Conservation (phyloP, 2,113 vertebrate genomes). For the Vanacampus margaritifer region DNA sequence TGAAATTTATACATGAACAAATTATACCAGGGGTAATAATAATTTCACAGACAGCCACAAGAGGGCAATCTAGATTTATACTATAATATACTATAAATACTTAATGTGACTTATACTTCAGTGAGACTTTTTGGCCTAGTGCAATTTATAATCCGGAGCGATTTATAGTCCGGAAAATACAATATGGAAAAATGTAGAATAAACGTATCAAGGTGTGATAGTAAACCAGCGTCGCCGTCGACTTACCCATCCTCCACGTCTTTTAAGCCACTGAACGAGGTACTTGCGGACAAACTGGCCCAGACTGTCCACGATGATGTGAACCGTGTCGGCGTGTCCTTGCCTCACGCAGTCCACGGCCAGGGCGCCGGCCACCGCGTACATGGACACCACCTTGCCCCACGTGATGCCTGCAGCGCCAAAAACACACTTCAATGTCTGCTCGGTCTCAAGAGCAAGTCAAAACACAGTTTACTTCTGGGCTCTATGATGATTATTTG, state of each 20-base stretch:
- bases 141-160: no score
- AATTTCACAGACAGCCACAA: no score
- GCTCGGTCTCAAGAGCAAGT: no score
- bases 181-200: no score
- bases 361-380: conserved; percentile 86
- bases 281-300: conserved; percentile 91
- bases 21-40: no score
- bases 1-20: no score
- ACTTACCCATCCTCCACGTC: conserved; percentile 93
- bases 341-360: conserved; percentile 90
- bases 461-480: neutral
- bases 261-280: conserved; percentile 84
- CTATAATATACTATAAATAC: no score
- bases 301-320: conserved; percentile 87
- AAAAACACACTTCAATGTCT: neutral
- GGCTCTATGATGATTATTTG: neutral
- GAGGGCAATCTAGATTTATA: no score
- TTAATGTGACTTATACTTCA: no score
- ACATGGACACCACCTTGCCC: conserved; percentile 94
- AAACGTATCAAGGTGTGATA: neutral
- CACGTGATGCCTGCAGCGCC: conserved; percentile 86
- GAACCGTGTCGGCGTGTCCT: conserved; percentile 80
- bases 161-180: no score
- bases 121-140: no score
- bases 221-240: neutral